Base-by-base conservation (phyloP, 1,140 invertebrate genomes). In the Batillaria attramentaria region DNA sequence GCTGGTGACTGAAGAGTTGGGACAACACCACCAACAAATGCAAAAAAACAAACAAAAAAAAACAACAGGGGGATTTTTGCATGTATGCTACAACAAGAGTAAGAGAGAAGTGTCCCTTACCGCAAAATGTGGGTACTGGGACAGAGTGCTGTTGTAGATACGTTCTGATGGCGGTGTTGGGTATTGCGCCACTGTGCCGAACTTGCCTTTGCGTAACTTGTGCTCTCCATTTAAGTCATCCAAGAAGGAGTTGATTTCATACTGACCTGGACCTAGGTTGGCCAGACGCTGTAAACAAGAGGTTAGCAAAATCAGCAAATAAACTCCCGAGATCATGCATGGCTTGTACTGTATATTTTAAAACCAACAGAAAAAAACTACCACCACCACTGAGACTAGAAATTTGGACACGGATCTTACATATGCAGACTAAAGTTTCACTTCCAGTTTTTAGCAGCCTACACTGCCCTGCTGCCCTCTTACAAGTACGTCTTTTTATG, bases 211-310 rank as follows among this genome's bases (percentile, higher is more conserved):
- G 60, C 79, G 79, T 39, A 84, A 83, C 62, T 83, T 81, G 57
- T 89, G 86, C 8, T 84, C 74, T 50, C 84, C 84, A 28, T 77
- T 77, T 79, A 75, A 80, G 35, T 89, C 87, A 78, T 90, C 88
- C 57, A 87, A 80, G 83, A 88, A 88, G 24, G 89, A 89, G 68
- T 85, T 86, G 37, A 89, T 72, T 10, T 88, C 83, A 73, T 91
- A 91, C 75, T 91, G 88, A 16, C 89, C 89, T 24, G 89, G 89
- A 46, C 88, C 88, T 50, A 90, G 78, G 70, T 88, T 84, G 28
- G 83, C 81, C 41, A 81, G 70, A 85, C 84, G 84, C 87, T 89
- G 81, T 8, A 77, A 54, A 79, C 62, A 75, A 54, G 73, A 73
- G 72, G 60, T 35, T 50, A 79, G 31, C 43, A 24, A 33, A 33